These are phyloP conservation scores for Drosophila nasuta DNA, from an alignment of 1,140 invertebrate genomes.

Conservation along the genomic window DNA sequence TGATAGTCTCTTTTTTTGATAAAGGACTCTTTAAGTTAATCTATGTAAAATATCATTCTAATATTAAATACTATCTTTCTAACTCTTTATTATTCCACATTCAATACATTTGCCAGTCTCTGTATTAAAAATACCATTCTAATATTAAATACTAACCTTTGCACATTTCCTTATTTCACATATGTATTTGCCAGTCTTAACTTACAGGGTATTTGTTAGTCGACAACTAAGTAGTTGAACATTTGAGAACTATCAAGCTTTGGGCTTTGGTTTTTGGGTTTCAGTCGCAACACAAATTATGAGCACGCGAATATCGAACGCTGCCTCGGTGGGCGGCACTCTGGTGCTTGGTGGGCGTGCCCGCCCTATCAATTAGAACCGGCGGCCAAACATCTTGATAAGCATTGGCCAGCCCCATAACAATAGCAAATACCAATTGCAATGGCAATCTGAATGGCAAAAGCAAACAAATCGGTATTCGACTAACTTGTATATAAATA, in stretches of 20 bases:
- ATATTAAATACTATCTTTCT: too few species aligned
- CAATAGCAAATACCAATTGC: conserved; percentile 14
- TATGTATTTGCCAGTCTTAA: too few species aligned
- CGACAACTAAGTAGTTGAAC: background rate
- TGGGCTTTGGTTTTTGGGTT: conserved; percentile 26
- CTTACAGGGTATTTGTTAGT: conserved; percentile 4
- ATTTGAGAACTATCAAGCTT: background rate
- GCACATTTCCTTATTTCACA: too few species aligned
- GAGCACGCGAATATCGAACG: conserved; percentile 80
- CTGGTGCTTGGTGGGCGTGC: conserved; percentile 49
- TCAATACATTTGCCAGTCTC: too few species aligned
- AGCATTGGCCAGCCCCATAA: conserved; percentile 37
- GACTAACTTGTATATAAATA: conserved; percentile 54
- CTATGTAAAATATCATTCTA: too few species aligned
- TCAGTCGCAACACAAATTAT: conserved; percentile 61
- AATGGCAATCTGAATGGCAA: background rate
- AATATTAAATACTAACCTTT: too few species aligned
- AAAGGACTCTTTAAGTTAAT: too few species aligned
- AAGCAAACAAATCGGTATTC: conserved; percentile 42
- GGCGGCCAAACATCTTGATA: conserved; percentile 79
- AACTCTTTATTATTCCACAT: too few species aligned
- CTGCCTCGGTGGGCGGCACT: conserved; percentile 24
- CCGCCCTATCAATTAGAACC: conserved; percentile 81
- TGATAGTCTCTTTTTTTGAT: too few species aligned
- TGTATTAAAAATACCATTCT: too few species aligned